A percentile compares a stretch with the other conserved stretches of the same genome.
Conservation (phyloP, 2,888 invertebrate genomes). For the Chelonus formosanus region DNA sequence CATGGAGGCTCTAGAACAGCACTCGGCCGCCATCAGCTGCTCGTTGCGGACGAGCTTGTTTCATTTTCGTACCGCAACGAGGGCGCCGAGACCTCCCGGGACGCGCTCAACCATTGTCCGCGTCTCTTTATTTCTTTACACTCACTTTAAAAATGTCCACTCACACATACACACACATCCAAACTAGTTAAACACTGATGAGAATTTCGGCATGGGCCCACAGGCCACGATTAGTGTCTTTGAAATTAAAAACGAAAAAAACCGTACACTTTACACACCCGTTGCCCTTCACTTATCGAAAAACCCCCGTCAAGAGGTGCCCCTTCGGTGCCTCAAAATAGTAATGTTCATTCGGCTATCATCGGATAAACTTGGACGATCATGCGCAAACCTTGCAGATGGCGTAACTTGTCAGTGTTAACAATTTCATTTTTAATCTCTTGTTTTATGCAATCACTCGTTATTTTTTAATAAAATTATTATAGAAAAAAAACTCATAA, state of each 20-base stretch:
- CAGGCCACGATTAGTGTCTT: neutral
- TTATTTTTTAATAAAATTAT: neutral
- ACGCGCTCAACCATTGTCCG: slow-evolving; percentile 48
- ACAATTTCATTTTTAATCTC: neutral
- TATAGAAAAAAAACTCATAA: too few species aligned
- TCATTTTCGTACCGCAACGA: slow-evolving; percentile 55
- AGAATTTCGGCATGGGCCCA: neutral
- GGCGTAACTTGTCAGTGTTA: slow-evolving; percentile 42
- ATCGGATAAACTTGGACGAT: slow-evolving; percentile 44
- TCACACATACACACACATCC: slow-evolving; percentile 18
- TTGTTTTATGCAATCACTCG: neutral
- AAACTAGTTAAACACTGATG: too few species aligned
- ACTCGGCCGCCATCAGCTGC: slow-evolving; percentile 62
- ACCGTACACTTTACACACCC: slow-evolving; percentile 44
- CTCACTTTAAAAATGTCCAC: slow-evolving; percentile 16
- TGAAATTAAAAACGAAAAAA: slow-evolving; percentile 51
- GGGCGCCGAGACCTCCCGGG: slow-evolving; percentile 48
- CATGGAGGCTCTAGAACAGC: slow-evolving; percentile 51
- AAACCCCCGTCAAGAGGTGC: slow-evolving; percentile 58
- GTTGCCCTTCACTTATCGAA: slow-evolving; percentile 59
- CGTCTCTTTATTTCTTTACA: slow-evolving; percentile 16
- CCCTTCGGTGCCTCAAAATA: slow-evolving; percentile 62
- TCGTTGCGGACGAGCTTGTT: slow-evolving; percentile 54
- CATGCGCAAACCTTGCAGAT: slow-evolving; percentile 43
- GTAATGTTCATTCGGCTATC: slow-evolving; percentile 59